Base-by-base conservation (phyloP, 2,113 vertebrate species). In the Anarrhichthys ocellatus region DNA sequence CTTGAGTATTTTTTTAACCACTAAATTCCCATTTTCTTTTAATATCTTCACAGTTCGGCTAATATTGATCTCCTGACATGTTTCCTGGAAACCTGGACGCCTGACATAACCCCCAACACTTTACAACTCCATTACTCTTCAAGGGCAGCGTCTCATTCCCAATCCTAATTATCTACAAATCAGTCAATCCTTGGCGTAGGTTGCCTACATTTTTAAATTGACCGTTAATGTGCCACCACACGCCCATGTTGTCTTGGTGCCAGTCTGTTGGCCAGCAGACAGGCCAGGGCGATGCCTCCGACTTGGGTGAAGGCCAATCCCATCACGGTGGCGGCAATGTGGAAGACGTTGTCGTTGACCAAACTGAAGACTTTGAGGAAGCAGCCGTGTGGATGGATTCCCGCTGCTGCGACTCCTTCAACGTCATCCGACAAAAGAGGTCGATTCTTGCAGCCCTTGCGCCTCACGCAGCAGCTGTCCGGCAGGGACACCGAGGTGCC, bases 281-380 rank as follows among this genome's bases (percentile, higher is more conserved):
- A 97, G 36, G 96, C 88, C 76, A 96, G 87, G 52, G 94, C 89
- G 0, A 97, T 96, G 54, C 96, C 96, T 6, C 95, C 81, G 7
- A 95, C 91, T 89, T 96, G 96, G 42, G 95, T 92, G 83, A 96
- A 91, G 0, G 96, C 95, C 85, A 97, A 80, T 13, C 95, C 96
- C 62, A 98, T 87, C 27, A 97, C 96, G 2, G 96, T 93, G 5
- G 95, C 94, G 13, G 95, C 96, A 2, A 98, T 94, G 18, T 93
- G 95, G 32, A 94, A 94, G 91, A 98, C 94, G 58, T 97, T 98
- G 93, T 94, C 94, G 62, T 95, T 96, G 87, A 98, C 91, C 48
- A 97, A 94, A 84, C 94, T 94, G 63, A 94, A 94, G 71, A 96
- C 96, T 77, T 95, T 96, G 75, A 88, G 83, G 84, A 97, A 97